These are phyloP conservation scores for Euclidia mi DNA, from an alignment of 2,888 invertebrate species.

Conservation along the genomic window DNA sequence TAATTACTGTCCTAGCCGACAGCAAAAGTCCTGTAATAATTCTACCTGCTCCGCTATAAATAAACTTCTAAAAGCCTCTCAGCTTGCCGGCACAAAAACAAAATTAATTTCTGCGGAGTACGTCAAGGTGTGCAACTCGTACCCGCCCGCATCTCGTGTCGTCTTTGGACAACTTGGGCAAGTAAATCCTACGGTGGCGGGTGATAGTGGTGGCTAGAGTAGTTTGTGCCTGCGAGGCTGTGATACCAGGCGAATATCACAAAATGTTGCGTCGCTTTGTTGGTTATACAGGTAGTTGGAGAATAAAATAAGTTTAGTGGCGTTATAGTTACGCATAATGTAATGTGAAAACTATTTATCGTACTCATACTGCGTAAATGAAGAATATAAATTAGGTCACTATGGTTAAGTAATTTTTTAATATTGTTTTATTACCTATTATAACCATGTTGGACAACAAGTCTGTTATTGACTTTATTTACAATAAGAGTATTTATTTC, in stretches of 20 bases:
- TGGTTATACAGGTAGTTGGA: constrained; percentile 3
- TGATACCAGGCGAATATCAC: constrained; percentile 15
- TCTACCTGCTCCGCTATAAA: neutral
- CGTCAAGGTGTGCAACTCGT: neutral
- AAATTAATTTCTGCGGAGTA: constrained; percentile 3
- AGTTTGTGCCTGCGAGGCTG: constrained; percentile 10
- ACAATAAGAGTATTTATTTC: no score
- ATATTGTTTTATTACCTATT: no score
- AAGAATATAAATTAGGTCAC: no score
- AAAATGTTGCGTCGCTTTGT: neutral
- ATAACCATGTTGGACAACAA: no score
- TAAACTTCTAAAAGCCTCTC: constrained; percentile 4
- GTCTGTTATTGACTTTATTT: no score
- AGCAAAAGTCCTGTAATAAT: neutral
- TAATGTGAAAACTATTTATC: no score
- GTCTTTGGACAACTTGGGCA: constrained; percentile 31
- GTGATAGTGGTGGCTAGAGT: constrained; percentile 18
- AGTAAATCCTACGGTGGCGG: constrained; percentile 24
- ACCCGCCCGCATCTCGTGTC: constrained; percentile 12
- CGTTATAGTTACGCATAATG: neutral
- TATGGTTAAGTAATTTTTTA: no score
- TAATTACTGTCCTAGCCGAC: neutral
- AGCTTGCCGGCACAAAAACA: neutral
- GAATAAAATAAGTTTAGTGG: neutral
- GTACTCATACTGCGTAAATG: no score